A percentile compares a stretch with the other conserved stretches of the same genome.
Conservation (phyloP, 2,888 invertebrate species). For the Andrena dorsata region DNA sequence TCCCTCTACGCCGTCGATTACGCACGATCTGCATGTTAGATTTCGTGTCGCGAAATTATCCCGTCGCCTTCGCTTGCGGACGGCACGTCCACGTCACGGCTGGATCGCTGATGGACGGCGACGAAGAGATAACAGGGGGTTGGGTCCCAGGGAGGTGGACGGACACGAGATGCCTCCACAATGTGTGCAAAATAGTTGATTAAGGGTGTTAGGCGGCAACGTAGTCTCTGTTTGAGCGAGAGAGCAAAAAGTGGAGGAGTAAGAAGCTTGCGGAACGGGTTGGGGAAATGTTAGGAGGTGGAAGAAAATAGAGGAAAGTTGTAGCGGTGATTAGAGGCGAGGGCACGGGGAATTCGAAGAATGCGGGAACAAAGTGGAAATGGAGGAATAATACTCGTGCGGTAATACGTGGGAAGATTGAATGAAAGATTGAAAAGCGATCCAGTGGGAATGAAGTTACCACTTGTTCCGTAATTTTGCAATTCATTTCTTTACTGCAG, state of each 20-base stretch:
- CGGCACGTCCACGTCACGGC: constrained; percentile 13
- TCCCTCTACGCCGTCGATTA: constrained; percentile 2
- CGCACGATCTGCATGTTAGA: constrained; percentile 9
- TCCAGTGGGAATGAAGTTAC: neutral
- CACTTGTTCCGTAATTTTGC: neutral
- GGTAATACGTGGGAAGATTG: neutral
- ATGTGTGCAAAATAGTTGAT: constrained; percentile 12
- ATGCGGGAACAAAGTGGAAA: neutral
- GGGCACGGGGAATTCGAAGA: neutral
- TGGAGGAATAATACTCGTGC: too few species aligned
- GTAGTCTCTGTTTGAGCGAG: neutral
- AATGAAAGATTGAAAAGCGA: neutral
- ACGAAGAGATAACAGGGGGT: neutral
- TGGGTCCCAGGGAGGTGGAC: neutral
- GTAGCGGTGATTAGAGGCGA: too few species aligned
- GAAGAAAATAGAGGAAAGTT: neutral
- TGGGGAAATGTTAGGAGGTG: neutral
- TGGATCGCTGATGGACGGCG: constrained; percentile 11
- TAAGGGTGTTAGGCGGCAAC: neutral
- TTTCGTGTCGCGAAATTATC: constrained; percentile 21
- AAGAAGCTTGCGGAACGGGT: neutral
- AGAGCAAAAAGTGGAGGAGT: neutral
- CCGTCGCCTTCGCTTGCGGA: constrained; percentile 10
- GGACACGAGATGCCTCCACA: neutral
- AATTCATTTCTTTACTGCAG: too few species aligned